Evolutionary conservation across 2,888 invertebrate species (phyloP).

Genomic region (Cinara cedri): DNA sequence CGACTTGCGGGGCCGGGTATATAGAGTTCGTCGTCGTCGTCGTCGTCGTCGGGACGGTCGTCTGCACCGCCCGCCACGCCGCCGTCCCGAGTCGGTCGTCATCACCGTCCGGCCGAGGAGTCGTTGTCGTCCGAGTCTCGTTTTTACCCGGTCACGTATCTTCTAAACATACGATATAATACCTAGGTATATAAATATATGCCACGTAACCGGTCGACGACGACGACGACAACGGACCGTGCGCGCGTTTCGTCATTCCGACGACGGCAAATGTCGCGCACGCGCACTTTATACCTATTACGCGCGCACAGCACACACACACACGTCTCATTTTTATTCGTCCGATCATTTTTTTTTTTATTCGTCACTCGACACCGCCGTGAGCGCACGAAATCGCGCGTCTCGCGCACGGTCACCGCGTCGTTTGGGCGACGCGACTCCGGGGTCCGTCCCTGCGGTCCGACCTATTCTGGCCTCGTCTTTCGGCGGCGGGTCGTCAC

Average conservation of each 20-base stretch:
- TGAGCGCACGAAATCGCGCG: too few species aligned
- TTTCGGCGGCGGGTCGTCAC: too few species aligned
- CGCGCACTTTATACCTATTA: too few species aligned
- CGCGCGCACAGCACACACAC: background rate
- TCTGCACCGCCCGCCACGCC: too few species aligned
- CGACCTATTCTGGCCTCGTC: too few species aligned
- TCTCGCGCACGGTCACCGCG: too few species aligned
- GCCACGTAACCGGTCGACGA: constrained; percentile 7
- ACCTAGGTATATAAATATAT: constrained; percentile 14
- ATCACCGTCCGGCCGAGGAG: background rate
- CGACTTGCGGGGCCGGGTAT: too few species aligned
- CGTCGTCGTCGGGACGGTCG: constrained; percentile 1
- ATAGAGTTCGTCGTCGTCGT: background rate
- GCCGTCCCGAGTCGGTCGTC: constrained; percentile 34
- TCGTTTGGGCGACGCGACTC: too few species aligned
- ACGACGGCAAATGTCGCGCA: constrained; percentile 12
- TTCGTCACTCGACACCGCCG: too few species aligned
- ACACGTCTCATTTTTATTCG: constrained; percentile 19
- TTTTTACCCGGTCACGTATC: constrained; percentile 44
- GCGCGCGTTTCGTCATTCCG: constrained; percentile 22
- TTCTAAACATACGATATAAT: too few species aligned
- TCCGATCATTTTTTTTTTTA: background rate
- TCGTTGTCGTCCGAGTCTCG: background rate
- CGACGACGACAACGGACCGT: background rate
- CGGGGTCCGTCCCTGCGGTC: too few species aligned